Percentiles rank a stretch among this genome's conserved stretches.
Evolutionary conservation across 2,797 vertebrate species (phyloP).

Genomic region (Crocodylus rhombifer): DNA sequence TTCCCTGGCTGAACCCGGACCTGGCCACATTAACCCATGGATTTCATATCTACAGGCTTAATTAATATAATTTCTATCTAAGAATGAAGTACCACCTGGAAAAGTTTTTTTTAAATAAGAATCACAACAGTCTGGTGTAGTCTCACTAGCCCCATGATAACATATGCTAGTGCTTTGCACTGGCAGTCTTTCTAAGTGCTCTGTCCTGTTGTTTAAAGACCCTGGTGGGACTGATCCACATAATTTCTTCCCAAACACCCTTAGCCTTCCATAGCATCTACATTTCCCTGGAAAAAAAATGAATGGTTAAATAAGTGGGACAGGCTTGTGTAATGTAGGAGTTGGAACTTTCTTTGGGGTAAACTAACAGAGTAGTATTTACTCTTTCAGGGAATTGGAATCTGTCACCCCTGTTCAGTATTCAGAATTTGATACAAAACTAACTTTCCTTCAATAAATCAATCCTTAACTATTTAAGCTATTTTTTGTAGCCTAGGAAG

Average conservation of each 20-base stretch:
- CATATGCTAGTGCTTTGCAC: too few relatives aligned
- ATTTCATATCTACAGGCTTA: neutral
- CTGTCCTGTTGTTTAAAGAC: neutral
- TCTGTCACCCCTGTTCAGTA: neutral
- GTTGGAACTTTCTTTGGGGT: neutral
- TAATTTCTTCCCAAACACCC: neutral
- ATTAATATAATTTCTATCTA: neutral
- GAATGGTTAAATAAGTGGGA: neutral
- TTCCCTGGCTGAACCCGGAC: neutral
- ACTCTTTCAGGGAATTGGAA: neutral
- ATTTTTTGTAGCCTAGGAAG: neutral
- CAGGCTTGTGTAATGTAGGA: neutral
- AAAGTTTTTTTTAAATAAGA: neutral
- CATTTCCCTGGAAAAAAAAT: neutral
- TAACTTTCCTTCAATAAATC: neutral
- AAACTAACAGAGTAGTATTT: neutral
- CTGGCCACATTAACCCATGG: neutral
- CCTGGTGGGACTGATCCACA: fast-evolving
- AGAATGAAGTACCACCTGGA: neutral
- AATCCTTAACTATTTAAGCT: neutral
- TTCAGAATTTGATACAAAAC: neutral
- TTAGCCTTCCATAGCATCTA: neutral
- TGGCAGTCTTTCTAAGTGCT: neutral
- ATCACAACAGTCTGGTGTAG: too few relatives aligned
- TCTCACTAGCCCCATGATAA: too few relatives aligned